Evolutionary conservation across 2,888 invertebrate species (phyloP), one percentile per base, ranked within the genome.

Genomic region (Rhogogaster chlorosoma): DNA sequence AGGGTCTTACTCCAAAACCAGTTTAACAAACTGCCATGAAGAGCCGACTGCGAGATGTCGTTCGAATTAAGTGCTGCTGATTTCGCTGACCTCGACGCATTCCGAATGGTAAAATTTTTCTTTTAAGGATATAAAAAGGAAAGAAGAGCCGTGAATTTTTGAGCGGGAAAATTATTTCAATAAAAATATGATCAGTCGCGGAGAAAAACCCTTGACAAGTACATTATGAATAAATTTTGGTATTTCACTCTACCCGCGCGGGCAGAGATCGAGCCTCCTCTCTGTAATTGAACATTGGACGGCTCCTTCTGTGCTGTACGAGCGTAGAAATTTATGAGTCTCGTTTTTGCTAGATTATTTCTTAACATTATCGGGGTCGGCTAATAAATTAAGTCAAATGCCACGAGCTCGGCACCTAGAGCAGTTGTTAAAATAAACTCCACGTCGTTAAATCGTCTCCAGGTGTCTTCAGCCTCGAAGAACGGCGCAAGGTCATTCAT

Each of bases 311-410:
- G 77, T 38, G 77, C 53, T 32, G 77, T 32, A 80, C n/a, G 36
- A 38, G 61, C 49, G n/a, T 36, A 84, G 71, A 88, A 89, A 88
- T 88, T 89, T 84, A 88, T 86, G 87, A 86, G 86, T 87, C 85
- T 86, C 85, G 85, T 90, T 90, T 88, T 88, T 88, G 83, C 84
- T 83, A 86, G 85, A 85, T 88, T 87, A 78, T 87, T 87, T 87
- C 70, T 87, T 87, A 80, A 61, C 57, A 88, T 88, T 87, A 87
- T 83, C 84, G 83, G 77, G 86, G 84, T 84, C 84, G 78, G 57
- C 84, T 86, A 86, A 88, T 89, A 88, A 90, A 89, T 89, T 90
- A 61, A 83, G 85, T 83, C 83, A 83, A 87, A 87, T 82, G 84
- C 75, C 61, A 42, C 36, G 82, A 22, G 64, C 85, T 85, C 86